Evolutionary conservation across 1,140 invertebrate genomes (phyloP).

Genomic region (Brachionus asplanchnoidis): DNA sequence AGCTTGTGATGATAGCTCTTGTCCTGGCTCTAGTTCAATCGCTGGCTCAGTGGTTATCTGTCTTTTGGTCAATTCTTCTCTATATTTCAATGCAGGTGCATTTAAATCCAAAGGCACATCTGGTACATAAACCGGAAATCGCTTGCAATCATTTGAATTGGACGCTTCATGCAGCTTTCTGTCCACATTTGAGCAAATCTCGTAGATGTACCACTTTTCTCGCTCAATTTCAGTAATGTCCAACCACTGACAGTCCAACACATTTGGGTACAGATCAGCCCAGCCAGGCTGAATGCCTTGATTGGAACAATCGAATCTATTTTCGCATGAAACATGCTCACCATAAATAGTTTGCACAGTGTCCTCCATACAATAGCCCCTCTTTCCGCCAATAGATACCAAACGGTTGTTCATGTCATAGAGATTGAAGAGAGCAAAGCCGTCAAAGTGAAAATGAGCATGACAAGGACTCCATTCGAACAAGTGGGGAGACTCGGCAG

Average conservation of each 20-base stretch:
- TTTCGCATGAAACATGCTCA: background rate
- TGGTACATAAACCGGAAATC: background rate
- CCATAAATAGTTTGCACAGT: background rate
- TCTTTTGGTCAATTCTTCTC: background rate
- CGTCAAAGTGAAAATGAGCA: slow-evolving; percentile 7
- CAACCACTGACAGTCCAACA: slow-evolving; percentile 11
- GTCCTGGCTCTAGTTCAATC: background rate
- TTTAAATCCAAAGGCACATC: background rate
- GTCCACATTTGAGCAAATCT: background rate
- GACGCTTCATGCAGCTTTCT: slow-evolving; percentile 6
- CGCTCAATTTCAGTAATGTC: background rate
- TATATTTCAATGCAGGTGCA: background rate
- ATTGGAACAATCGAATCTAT: background rate
- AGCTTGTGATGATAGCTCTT: background rate
- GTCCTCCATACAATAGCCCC: slow-evolving; percentile 4
- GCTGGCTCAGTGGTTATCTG: background rate
- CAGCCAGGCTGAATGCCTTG: background rate
- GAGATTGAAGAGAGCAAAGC: background rate
- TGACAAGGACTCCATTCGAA: slow-evolving; percentile 23
- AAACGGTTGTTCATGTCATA: background rate
- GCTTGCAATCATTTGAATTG: background rate
- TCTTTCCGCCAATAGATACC: background rate
- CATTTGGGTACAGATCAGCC: slow-evolving; percentile 9
- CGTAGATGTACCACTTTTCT: slow-evolving; percentile 21
- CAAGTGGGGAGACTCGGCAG: background rate